Evolutionary conservation across 2,113 vertebrate genomes (phyloP).

Genomic region (Proterorhinus semilunaris): DNA sequence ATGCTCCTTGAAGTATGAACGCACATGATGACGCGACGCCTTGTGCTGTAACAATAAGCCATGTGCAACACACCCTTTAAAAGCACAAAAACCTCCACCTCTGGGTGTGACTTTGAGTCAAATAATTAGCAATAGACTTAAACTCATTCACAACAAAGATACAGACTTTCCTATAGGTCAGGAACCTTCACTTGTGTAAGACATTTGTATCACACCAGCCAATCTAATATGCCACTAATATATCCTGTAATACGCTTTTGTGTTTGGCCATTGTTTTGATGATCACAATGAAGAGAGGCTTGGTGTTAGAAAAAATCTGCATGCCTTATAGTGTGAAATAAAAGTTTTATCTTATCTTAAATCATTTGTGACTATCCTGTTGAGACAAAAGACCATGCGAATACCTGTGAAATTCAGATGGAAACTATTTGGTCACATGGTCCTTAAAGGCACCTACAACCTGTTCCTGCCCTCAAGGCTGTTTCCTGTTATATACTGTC

Average conservation of each 20-base stretch:
- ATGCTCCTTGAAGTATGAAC: conserved; percentile 3
- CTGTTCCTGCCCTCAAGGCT: conserved; percentile 8
- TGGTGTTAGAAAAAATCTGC: conserved; percentile 13
- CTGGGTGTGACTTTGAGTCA: conserved; percentile 6
- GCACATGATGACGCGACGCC: conserved; percentile 32
- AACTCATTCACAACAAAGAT: conserved; percentile 21
- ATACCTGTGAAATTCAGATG: conserved; percentile 24
- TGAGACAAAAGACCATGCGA: conserved; percentile 17
- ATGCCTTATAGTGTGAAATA: conserved; percentile 12
- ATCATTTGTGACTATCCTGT: neutral
- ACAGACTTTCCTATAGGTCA: neutral
- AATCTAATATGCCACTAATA: conserved; percentile 12
- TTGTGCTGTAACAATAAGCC: conserved; percentile 61
- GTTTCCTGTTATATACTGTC: conserved; percentile 19
- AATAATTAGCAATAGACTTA: conserved; percentile 12
- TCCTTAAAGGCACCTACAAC: conserved; percentile 16
- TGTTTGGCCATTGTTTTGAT: conserved; percentile 11
- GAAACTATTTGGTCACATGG: conserved; percentile 27
- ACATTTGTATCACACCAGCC: conserved; percentile 4
- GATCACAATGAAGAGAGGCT: conserved; percentile 2
- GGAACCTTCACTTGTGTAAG: neutral
- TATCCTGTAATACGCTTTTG: conserved; percentile 9
- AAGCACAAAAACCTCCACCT: conserved; percentile 38
- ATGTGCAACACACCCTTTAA: conserved; percentile 63
- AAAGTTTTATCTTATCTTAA: neutral